A percentile compares a stretch with the other conserved stretches of the same genome.
Conservation (phyloP, 2,797 vertebrate species). For the Staurois parvus region DNA sequence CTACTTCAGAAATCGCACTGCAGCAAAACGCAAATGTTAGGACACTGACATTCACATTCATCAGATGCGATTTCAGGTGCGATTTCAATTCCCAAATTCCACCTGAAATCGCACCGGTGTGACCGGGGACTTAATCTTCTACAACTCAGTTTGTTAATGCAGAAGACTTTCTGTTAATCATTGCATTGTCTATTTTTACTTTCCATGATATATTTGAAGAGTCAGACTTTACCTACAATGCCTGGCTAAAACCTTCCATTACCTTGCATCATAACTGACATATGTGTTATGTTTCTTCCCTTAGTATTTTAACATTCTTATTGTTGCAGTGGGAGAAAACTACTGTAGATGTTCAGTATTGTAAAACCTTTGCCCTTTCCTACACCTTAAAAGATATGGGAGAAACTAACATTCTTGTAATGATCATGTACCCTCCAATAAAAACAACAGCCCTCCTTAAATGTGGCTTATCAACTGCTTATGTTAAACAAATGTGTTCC, state of each 20-base stretch:
- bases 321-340: too few relatives aligned
- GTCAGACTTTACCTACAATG: neutral
- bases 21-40: too few relatives aligned
- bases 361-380: neutral
- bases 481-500: neutral
- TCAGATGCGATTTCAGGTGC: too few relatives aligned
- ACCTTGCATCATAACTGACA: neutral
- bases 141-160: slow-evolving; percentile 32
- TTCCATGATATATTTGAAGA: slow-evolving; percentile 16
- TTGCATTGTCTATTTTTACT: neutral
- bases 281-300: too few relatives aligned
- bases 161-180: neutral
- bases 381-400: neutral
- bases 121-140: neutral
- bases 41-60: too few relatives aligned
- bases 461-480: neutral
- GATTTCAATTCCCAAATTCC: too few relatives aligned
- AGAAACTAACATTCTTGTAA: too few relatives aligned
- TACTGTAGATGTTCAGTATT: neutral
- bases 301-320: too few relatives aligned
- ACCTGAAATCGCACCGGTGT: too few relatives aligned
- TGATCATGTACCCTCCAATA: neutral
- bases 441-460: neutral
- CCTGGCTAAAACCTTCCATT: neutral
- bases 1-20: too few relatives aligned